These are phyloP conservation scores for Lepisosteus osseus DNA, from an alignment of 2,113 vertebrate species.

Conservation along the genomic window DNA sequence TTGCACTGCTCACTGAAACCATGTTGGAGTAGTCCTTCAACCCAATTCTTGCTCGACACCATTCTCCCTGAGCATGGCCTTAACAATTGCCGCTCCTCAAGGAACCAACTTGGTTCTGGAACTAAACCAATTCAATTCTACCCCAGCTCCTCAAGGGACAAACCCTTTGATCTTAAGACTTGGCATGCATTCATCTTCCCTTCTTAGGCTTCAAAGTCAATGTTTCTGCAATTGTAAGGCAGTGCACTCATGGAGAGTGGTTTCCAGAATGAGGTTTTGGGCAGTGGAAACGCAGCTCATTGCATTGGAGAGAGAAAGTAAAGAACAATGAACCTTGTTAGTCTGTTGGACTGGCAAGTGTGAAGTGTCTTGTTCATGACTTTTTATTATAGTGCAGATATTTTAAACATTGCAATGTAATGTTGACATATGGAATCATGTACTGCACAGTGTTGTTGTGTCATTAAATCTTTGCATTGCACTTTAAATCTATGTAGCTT, in stretches of 20 bases:
- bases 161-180: neutral
- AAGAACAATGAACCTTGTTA: neutral
- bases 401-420: slow-evolving; percentile 38
- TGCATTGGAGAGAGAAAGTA: neutral
- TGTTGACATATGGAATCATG: slow-evolving; percentile 16
- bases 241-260: slow-evolving; percentile 6
- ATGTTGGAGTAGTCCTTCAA: neutral
- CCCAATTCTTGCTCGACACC: neutral
- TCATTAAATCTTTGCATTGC: slow-evolving; percentile 53
- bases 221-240: neutral
- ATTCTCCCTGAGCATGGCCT: slow-evolving; percentile 9
- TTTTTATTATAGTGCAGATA: slow-evolving; percentile 32
- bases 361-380: neutral
- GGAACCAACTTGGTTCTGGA: neutral
- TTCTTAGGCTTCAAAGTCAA: neutral
- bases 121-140: too few relatives aligned
- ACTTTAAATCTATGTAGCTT: slow-evolving; percentile 24
- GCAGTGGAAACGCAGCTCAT: slow-evolving; percentile 33
- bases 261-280: slow-evolving; percentile 1
- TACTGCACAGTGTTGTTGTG: slow-evolving; percentile 33
- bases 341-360: slow-evolving; percentile 12
- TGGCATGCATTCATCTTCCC: neutral
- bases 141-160: too few relatives aligned
- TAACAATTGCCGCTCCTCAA: neutral
- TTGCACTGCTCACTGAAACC: slow-evolving; percentile 12